Evolutionary conservation across 2,888 invertebrate species (phyloP).

Genomic region (Acheta domesticus): DNA sequence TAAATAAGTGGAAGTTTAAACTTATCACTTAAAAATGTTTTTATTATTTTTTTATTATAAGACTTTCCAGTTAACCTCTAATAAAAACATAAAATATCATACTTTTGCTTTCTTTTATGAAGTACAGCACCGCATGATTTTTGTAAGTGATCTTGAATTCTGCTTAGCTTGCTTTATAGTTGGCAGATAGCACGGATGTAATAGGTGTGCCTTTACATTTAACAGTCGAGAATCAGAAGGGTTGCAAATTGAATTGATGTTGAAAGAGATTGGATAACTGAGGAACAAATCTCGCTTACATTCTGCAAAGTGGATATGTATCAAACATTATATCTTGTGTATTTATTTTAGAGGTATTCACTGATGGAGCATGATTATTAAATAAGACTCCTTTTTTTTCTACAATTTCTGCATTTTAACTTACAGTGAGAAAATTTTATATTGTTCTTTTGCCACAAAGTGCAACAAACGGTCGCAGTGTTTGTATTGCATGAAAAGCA

Average conservation of each 20-base stretch:
- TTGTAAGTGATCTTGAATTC: slow-evolving; percentile 18
- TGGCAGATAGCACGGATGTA: background rate
- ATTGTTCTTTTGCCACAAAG: background rate
- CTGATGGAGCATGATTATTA: background rate
- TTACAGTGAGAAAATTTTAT: background rate
- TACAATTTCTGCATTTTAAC: background rate
- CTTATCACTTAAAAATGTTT: too few species aligned
- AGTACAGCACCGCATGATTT: slow-evolving; percentile 25
- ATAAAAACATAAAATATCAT: background rate
- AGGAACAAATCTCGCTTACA: too few species aligned
- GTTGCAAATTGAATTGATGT: too few species aligned
- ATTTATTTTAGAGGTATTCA: background rate
- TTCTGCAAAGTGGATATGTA: too few species aligned
- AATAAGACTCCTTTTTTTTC: background rate
- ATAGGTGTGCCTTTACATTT: background rate
- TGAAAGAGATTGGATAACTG: too few species aligned
- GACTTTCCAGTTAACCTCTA: too few species aligned
- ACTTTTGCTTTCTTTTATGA: background rate
- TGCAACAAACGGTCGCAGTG: background rate
- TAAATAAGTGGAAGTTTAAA: too few species aligned
- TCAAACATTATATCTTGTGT: background rate
- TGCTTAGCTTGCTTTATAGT: slow-evolving; percentile 18
- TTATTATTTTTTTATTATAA: too few species aligned
- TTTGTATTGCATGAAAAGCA: background rate
- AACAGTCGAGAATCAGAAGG: background rate